Percentiles rank a stretch among this genome's conserved stretches.
Evolutionary conservation across 1,140 invertebrate genomes (phyloP).

Genomic region (Chymomyza costata): DNA sequence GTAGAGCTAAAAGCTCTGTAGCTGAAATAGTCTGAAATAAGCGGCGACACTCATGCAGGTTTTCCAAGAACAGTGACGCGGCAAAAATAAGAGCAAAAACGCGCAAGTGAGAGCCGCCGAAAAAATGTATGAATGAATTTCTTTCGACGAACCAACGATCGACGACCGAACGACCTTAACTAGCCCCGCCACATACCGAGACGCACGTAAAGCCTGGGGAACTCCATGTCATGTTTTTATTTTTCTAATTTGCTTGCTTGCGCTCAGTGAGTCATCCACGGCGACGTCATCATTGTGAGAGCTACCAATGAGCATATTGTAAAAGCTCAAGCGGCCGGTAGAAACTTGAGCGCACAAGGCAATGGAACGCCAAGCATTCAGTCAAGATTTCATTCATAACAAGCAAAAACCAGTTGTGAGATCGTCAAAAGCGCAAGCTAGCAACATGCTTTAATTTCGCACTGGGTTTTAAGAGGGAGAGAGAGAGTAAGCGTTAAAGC

Average conservation of each 20-base stretch:
- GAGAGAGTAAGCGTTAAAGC: background rate
- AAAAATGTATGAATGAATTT: conserved; percentile 63
- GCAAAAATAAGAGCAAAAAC: background rate
- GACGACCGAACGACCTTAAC: conserved; percentile 54
- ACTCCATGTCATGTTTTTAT: conserved; percentile 36
- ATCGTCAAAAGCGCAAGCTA: background rate
- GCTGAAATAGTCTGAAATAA: background rate
- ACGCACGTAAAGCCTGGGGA: conserved; percentile 39
- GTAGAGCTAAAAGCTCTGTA: conserved; percentile 2
- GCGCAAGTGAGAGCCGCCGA: background rate
- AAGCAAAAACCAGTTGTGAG: too few relatives aligned
- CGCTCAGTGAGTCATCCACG: background rate
- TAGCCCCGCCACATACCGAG: background rate
- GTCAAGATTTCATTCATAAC: too few relatives aligned
- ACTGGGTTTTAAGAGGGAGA: background rate
- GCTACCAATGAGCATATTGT: background rate
- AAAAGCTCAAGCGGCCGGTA: background rate
- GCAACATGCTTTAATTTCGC: background rate
- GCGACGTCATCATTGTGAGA: background rate
- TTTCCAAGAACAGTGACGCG: conserved; percentile 57
- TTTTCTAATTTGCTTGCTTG: conserved; percentile 18
- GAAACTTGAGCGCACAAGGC: background rate
- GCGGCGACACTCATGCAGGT: conserved; percentile 50
- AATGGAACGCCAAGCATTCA: too few relatives aligned
- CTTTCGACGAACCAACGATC: conserved; percentile 14